phyloP scores from a whole-genome alignment of 1,140 invertebrate genomes.

The Drosophila azteca region DNA sequence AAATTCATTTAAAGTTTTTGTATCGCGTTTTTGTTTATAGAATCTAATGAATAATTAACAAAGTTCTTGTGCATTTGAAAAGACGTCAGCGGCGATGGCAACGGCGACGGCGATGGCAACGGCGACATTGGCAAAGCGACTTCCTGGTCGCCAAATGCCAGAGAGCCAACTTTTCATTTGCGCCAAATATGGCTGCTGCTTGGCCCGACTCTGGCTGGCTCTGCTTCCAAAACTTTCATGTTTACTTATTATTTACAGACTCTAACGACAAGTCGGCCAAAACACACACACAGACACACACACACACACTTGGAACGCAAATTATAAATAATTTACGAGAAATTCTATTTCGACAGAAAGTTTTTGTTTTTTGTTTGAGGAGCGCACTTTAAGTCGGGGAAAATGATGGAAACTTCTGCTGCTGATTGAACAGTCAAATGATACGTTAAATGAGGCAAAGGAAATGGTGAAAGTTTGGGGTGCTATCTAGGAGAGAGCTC shows the following conservation, averaged over 20 bases:
- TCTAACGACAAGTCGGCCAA: conserved; percentile 55
- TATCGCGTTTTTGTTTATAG: conserved; percentile 83
- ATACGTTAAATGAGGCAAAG: conserved; percentile 7
- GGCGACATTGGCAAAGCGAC: conserved; percentile 49
- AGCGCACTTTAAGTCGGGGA: conserved; percentile 26
- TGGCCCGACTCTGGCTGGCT: not conserved
- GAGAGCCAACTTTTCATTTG: conserved; percentile 74
- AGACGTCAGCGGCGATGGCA: conserved; percentile 60
- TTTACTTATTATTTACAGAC: conserved; percentile 81
- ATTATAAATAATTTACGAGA: conserved; percentile 69
- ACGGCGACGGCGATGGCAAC: conserved; percentile 4
- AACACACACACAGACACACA: conserved; percentile 13
- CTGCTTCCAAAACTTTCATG: conserved; percentile 65
- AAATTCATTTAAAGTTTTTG: conserved; percentile 83
- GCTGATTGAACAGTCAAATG: not conserved
- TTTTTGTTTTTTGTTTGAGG: conserved; percentile 39
- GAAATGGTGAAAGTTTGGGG: not conserved
- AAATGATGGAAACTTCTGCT: too few relatives aligned
- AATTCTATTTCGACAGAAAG: conserved; percentile 45
- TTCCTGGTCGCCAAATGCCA: conserved; percentile 59
- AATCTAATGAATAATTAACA: conserved; percentile 83
- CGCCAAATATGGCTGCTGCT: conserved; percentile 69
- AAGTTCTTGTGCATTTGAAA: conserved; percentile 81
- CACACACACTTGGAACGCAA: conserved; percentile 36
- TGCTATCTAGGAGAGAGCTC: too few relatives aligned